These are phyloP conservation scores for Heterotis niloticus DNA, from an alignment of 2,113 vertebrate genomes.

Conservation along the genomic window DNA sequence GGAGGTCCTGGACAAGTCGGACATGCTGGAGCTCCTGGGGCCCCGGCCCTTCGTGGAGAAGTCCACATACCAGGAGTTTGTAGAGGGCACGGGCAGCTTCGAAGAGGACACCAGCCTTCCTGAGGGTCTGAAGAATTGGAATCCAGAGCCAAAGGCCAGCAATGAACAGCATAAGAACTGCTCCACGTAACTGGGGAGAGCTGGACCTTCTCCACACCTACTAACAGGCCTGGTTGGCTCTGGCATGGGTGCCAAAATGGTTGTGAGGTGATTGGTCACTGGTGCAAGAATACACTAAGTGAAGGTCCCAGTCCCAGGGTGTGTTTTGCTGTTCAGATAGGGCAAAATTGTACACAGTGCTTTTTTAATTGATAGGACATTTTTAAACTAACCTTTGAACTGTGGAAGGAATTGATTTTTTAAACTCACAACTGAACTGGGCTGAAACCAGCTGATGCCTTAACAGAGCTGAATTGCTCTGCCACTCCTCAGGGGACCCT, in stretches of 20 bases:
- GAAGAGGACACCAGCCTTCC: slow-evolving; percentile 61
- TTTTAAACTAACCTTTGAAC: slow-evolving; percentile 5
- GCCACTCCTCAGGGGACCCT: background rate
- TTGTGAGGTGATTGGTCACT: background rate
- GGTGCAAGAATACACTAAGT: background rate
- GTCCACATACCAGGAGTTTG: slow-evolving; percentile 59
- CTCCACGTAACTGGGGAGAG: slow-evolving; percentile 32
- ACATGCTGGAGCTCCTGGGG: slow-evolving; percentile 57
- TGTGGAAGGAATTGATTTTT: background rate
- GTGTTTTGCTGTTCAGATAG: background rate
- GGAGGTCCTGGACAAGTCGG: slow-evolving; percentile 59
- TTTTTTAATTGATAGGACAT: background rate
- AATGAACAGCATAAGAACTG: slow-evolving; percentile 35
- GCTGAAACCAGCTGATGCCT: background rate
- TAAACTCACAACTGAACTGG: background rate
- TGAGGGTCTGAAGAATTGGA: slow-evolving; percentile 59
- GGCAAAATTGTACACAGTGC: background rate
- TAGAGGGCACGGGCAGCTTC: slow-evolving; percentile 57
- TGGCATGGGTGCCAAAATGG: background rate
- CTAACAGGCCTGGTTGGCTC: background rate
- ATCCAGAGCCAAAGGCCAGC: slow-evolving; percentile 32
- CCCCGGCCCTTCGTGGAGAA: slow-evolving; percentile 54
- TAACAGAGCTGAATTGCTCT: slow-evolving; percentile 4
- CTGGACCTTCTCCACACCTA: background rate
- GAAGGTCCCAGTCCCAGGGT: background rate